A percentile compares a stretch with the other conserved stretches of the same genome.
Evolutionary conservation across 2,888 invertebrate species (phyloP).

Genomic region (Rhimphoctona megacephalus): DNA sequence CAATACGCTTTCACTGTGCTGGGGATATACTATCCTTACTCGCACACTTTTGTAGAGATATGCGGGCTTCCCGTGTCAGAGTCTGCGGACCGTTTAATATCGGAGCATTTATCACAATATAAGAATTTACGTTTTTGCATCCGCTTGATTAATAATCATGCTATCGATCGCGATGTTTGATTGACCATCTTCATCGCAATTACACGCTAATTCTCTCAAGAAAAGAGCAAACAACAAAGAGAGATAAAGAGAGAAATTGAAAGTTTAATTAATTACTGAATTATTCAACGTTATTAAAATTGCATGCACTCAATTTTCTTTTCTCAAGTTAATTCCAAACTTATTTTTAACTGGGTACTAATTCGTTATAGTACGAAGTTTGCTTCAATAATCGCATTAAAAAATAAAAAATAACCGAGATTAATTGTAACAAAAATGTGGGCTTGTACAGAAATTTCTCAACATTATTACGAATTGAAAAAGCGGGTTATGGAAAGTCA

Average conservation of each 20-base stretch:
- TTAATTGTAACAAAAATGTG: too few species aligned
- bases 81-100: slow-evolving; percentile 16
- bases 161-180: slow-evolving; percentile 8
- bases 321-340: background rate
- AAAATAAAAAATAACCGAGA: background rate
- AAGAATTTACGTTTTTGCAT: background rate
- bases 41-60: background rate
- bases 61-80: slow-evolving; percentile 14
- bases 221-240: background rate
- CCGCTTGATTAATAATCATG: slow-evolving; percentile 4
- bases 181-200: background rate
- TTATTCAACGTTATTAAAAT: background rate
- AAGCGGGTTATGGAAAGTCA: too few species aligned
- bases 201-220: background rate
- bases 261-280: background rate
- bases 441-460: background rate
- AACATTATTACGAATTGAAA: too few species aligned
- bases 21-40: slow-evolving; percentile 24
- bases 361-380: background rate
- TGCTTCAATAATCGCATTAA: too few species aligned
- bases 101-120: background rate
- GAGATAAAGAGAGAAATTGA: background rate
- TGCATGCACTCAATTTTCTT: background rate
- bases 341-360: background rate
- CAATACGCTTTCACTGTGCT: slow-evolving; percentile 75